Conservation (phyloP, 2,797 vertebrate genomes). For the Hippopotamyrus pictus region DNA sequence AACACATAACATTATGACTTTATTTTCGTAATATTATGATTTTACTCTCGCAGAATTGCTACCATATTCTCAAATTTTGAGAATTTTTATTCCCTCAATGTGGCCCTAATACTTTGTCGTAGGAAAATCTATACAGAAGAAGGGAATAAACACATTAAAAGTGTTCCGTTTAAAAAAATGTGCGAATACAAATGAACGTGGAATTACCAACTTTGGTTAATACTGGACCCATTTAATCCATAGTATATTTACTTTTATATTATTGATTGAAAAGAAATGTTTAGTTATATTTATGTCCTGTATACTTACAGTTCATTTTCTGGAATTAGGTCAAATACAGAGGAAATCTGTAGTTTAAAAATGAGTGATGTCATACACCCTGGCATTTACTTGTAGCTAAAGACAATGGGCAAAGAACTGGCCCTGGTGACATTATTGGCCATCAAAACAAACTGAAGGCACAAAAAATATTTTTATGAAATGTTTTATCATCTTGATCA, state of each 20-base stretch:
- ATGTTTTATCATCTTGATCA: conserved; percentile 5
- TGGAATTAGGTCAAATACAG: not conserved
- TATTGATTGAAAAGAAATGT: not conserved
- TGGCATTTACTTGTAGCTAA: not conserved
- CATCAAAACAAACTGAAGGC: not conserved
- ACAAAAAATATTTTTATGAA: not conserved
- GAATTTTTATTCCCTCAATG: not conserved
- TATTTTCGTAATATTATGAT: not conserved
- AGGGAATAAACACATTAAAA: not conserved
- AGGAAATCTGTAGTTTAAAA: not conserved
- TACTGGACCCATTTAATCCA: not conserved
- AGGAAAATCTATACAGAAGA: not conserved
- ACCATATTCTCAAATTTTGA: not conserved
- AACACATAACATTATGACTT: not conserved
- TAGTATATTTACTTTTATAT: not conserved
- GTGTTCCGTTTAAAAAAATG: not conserved
- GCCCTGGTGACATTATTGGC: not conserved
- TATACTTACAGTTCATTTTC: not conserved
- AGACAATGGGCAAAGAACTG: not conserved
- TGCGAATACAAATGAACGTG: not conserved
- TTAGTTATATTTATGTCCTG: not conserved
- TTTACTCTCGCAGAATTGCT: not conserved
- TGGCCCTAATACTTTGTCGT: not conserved
- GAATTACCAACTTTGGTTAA: not conserved
- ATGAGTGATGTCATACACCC: not conserved